Evolutionary conservation across 1,140 invertebrate genomes (phyloP).

Genomic region (Pemphigus obesinymphae): DNA sequence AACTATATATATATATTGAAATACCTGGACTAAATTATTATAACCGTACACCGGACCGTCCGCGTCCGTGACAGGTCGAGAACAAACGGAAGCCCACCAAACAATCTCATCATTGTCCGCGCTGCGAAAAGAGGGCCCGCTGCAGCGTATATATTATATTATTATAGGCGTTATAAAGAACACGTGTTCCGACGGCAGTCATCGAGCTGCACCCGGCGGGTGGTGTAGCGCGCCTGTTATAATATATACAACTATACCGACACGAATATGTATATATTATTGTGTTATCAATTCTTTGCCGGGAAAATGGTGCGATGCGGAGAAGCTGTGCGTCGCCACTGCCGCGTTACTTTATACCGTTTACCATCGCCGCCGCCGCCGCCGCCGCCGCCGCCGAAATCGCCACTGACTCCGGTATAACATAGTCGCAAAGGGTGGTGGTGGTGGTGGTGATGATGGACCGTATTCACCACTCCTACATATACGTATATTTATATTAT

Average conservation of each 20-base stretch:
- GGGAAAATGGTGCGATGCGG: background rate
- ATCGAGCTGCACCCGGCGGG: background rate
- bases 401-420: background rate
- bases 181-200: constrained; percentile 9
- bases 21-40: background rate
- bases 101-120: background rate
- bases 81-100: constrained; percentile 1
- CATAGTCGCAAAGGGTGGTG: background rate
- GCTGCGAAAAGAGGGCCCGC: background rate
- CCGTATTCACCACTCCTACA: background rate
- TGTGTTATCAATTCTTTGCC: too few relatives aligned
- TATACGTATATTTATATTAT: background rate
- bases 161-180: background rate
- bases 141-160: background rate
- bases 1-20: too few relatives aligned
- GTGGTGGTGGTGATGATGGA: background rate
- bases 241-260: background rate
- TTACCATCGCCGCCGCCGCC: background rate
- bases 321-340: too few relatives aligned
- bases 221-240: background rate
- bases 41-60: background rate
- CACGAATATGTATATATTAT: background rate
- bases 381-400: background rate
- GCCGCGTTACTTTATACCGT: too few relatives aligned
- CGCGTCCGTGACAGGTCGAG: background rate